phyloP scores from a whole-genome alignment of 2,797 vertebrate species.

The Crenuchus spilurus region DNA sequence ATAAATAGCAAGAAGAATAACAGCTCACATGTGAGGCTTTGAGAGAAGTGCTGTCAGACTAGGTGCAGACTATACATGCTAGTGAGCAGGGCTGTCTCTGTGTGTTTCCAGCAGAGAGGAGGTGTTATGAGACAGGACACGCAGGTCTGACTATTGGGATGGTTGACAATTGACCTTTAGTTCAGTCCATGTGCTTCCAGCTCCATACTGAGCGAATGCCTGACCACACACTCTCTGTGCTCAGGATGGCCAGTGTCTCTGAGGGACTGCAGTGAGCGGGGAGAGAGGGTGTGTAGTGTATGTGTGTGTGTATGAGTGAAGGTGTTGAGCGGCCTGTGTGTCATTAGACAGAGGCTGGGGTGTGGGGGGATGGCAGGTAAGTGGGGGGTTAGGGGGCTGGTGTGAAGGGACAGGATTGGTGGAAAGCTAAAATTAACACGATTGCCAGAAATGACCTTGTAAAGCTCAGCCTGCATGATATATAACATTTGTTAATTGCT shows the following conservation, averaged over 20 bases:
- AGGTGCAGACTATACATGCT: constrained; percentile 1
- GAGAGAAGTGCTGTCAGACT: background rate
- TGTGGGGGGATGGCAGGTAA: background rate
- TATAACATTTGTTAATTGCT: too few species aligned
- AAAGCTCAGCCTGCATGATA: too few species aligned
- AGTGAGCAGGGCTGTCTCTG: background rate
- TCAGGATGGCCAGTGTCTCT: constrained; percentile 43
- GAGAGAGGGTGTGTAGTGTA: constrained; percentile 11
- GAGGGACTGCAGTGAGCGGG: background rate
- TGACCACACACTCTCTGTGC: constrained; percentile 38
- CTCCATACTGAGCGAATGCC: constrained; percentile 54
- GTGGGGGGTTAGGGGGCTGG: background rate
- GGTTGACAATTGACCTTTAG: constrained; percentile 57
- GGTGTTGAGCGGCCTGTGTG: background rate
- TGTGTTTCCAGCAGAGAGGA: constrained; percentile 43
- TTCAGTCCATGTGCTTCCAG: constrained; percentile 49
- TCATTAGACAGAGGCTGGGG: background rate
- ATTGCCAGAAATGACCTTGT: background rate
- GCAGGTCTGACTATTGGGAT: constrained; percentile 47
- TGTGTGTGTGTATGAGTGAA: constrained; percentile 26
- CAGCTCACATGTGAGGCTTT: background rate
- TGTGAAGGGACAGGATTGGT: background rate
- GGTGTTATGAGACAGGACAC: constrained; percentile 44
- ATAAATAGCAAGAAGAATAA: too few species aligned
- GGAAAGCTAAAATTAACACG: background rate